A percentile compares a stretch with the other conserved stretches of the same genome.
Evolutionary conservation across 2,888 invertebrate species (phyloP).

Genomic region (Torymus texanus): DNA sequence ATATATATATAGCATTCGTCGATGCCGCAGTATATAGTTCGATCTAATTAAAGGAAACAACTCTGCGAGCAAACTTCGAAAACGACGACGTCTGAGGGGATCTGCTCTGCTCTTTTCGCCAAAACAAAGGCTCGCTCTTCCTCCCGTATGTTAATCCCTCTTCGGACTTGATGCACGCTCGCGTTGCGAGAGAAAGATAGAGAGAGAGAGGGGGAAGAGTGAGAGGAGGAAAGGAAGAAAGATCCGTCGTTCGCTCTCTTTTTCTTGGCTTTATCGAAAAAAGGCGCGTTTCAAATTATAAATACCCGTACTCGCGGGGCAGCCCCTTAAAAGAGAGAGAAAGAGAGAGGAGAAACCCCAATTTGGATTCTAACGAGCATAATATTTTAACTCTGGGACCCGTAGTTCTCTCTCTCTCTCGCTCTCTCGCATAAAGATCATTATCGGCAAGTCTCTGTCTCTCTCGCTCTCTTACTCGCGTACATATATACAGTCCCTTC

Average conservation of each 20-base stretch:
- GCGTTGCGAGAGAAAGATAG: neutral
- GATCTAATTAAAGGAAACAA: slow-evolving; percentile 11
- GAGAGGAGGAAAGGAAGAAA: slow-evolving; percentile 2
- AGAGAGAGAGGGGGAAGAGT: slow-evolving; percentile 38
- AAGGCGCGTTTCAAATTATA: slow-evolving; percentile 67
- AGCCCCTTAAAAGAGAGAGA: slow-evolving; percentile 59
- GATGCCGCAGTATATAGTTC: too few relatives aligned
- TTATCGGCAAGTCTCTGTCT: slow-evolving; percentile 35
- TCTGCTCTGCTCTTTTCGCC: slow-evolving; percentile 33
- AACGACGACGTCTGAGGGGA: slow-evolving; percentile 33
- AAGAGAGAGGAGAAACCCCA: slow-evolving; percentile 64
- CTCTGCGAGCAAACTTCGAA: neutral
- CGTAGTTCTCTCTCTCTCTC: slow-evolving; percentile 56
- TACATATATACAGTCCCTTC: slow-evolving; percentile 10
- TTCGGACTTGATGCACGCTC: slow-evolving; percentile 51
- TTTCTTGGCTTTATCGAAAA: slow-evolving; percentile 39
- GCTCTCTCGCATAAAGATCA: slow-evolving; percentile 2
- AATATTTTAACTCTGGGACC: slow-evolving; percentile 67
- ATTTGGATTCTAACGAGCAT: slow-evolving; percentile 73
- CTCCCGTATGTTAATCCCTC: slow-evolving; percentile 68
- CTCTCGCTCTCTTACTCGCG: slow-evolving; percentile 33
- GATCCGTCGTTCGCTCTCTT: neutral
- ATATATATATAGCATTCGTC: too few relatives aligned
- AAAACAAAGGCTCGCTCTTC: slow-evolving; percentile 61
- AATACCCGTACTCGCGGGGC: slow-evolving; percentile 60